These are phyloP conservation scores for Sinocyclocheilus anshuiensis DNA, from an alignment of 2,113 vertebrate species.

Conservation along the genomic window DNA sequence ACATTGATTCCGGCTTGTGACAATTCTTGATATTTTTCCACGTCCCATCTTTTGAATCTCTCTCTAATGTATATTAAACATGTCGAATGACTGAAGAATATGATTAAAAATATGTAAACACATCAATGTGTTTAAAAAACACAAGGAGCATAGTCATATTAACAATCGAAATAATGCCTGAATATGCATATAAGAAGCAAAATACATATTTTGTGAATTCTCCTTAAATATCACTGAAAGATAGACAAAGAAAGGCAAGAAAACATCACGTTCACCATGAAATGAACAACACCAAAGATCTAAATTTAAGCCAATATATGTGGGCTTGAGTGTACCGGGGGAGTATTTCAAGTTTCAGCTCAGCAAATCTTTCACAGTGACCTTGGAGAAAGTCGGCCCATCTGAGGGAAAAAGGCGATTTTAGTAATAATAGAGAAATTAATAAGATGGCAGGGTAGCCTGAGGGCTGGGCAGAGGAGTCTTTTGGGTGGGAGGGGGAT, in stretches of 20 bases:
- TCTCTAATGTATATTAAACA: neutral
- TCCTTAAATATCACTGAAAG: neutral
- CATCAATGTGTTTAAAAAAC: neutral
- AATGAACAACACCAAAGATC: neutral
- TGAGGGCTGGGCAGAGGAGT: conserved; percentile 61
- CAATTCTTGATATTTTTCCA: neutral
- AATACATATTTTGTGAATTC: conserved; percentile 1
- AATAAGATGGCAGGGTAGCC: conserved; percentile 71
- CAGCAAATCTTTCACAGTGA: conserved; percentile 64
- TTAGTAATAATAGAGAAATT: conserved; percentile 78
- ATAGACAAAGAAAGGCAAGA: neutral
- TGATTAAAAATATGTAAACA: neutral
- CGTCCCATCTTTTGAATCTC: neutral
- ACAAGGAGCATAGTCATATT: neutral
- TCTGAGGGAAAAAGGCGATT: conserved; percentile 68
- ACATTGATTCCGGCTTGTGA: neutral
- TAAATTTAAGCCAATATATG: neutral
- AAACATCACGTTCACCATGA: neutral
- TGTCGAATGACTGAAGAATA: neutral
- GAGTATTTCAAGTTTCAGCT: conserved; percentile 52
- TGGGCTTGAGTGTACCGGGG: conserved; percentile 18
- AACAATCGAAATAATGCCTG: neutral
- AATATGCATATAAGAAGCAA: neutral
- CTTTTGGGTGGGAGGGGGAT: conserved; percentile 35
- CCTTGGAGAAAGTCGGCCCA: conserved; percentile 74